These are phyloP conservation scores for Sinocyclocheilus grahami DNA, from an alignment of 2,113 vertebrate genomes.

Conservation along the genomic window DNA sequence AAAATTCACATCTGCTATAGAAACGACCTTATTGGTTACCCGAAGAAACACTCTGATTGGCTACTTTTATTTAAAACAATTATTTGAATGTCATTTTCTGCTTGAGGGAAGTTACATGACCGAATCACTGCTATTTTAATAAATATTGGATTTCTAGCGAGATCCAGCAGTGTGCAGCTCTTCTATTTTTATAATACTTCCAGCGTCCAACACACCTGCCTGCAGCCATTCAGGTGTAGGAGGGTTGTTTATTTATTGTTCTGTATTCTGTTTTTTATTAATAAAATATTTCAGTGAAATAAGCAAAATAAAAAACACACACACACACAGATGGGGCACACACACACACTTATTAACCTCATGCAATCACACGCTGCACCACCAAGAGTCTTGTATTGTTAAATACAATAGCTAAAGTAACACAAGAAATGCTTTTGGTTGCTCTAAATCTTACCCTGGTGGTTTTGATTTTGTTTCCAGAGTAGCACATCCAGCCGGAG, in stretches of 20 bases:
- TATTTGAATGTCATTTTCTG: not conserved
- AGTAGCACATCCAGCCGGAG: constrained; percentile 85
- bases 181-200: not conserved
- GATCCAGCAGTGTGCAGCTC: not conserved
- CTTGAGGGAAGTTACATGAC: not conserved
- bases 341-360: not conserved
- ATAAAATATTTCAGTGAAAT: not conserved
- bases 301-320: too few species aligned
- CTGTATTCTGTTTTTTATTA: not conserved
- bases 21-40: not conserved
- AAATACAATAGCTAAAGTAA: constrained; percentile 49
- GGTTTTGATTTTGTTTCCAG: constrained; percentile 83
- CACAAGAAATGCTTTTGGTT: constrained; percentile 30
- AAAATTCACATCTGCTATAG: constrained; percentile 5
- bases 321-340: not conserved
- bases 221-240: not conserved
- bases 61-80: not conserved
- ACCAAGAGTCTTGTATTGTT: constrained; percentile 17
- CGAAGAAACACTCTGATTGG: not conserved
- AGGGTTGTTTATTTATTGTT: not conserved
- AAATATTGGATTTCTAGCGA: not conserved
- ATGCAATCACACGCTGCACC: not conserved
- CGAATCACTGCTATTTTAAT: not conserved
- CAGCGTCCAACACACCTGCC: not conserved
- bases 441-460: constrained; percentile 74